A percentile compares a stretch with the other conserved stretches of the same genome.
phyloP scores from a whole-genome alignment of 2,113 vertebrate genomes.

The Gnathonemus echidnorhynchus region DNA sequence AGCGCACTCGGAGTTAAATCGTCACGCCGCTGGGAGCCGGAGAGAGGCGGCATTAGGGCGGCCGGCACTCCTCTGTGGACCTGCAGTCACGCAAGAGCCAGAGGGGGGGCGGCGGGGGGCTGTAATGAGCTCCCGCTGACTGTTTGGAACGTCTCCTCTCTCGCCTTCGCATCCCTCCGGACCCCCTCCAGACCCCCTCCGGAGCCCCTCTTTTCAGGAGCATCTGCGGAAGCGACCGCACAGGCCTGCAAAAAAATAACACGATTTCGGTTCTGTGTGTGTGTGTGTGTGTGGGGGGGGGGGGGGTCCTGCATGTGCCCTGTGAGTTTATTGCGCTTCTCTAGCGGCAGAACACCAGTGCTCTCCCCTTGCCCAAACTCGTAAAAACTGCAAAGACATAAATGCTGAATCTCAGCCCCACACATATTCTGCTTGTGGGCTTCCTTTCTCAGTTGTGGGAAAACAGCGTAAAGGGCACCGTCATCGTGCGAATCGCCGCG shows the following conservation, averaged over 20 bases:
- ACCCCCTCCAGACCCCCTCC: neutral
- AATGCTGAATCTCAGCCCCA: neutral
- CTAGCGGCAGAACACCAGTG: neutral
- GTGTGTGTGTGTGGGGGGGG: neutral
- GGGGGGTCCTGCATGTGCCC: too few relatives aligned
- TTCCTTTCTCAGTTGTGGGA: neutral
- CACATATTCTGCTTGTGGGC: neutral
- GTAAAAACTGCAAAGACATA: neutral
- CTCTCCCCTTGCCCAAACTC: neutral
- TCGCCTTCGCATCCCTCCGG: neutral
- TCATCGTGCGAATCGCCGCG: neutral
- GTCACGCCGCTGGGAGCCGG: neutral
- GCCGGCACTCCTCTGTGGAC: neutral
- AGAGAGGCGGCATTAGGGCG: neutral
- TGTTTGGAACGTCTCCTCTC: conserved; percentile 3
- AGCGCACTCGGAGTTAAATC: neutral
- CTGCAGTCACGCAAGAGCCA: neutral
- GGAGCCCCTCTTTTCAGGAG: conserved; percentile 15
- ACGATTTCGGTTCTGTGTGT: neutral
- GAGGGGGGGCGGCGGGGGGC: neutral
- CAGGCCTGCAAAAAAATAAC: neutral
- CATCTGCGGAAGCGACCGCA: conserved; percentile 11
- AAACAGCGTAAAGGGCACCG: neutral
- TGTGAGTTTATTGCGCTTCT: neutral
- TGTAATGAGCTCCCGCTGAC: conserved; percentile 14